Percentiles rank a stretch among this genome's conserved stretches.
Evolutionary conservation across 1,140 invertebrate genomes (phyloP).

Genomic region (Pectinophora gossypiella): DNA sequence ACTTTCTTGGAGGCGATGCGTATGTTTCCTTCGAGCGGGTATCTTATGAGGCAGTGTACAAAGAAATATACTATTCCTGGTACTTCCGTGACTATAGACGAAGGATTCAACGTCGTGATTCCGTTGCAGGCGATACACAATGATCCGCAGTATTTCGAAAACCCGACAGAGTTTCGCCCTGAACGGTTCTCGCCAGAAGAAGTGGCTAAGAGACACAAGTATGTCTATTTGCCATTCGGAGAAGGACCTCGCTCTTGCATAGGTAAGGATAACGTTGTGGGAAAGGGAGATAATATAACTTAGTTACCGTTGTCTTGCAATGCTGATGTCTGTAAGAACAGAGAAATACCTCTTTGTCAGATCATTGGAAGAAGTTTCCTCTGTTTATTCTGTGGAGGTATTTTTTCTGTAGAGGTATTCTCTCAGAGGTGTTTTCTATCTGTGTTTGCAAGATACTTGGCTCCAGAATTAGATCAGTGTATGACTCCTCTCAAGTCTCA

Average conservation of each 20-base stretch:
- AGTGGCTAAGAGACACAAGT: conserved; percentile 42
- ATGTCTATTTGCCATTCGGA: conserved; percentile 77
- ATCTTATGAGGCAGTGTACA: background rate
- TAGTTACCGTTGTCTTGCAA: too few relatives aligned
- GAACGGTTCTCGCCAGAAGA: conserved; percentile 51
- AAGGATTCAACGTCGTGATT: conserved; percentile 32
- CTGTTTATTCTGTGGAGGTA: too few relatives aligned
- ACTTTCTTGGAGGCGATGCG: background rate
- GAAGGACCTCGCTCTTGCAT: background rate
- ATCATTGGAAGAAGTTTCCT: too few relatives aligned
- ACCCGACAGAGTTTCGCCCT: conserved; percentile 73
- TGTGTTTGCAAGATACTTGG: too few relatives aligned
- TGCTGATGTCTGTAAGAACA: too few relatives aligned
- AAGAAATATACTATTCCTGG: conserved; percentile 10
- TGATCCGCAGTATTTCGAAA: conserved; percentile 73
- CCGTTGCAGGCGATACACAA: conserved; percentile 60
- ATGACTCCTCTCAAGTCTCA: too few relatives aligned
- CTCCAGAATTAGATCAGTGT: too few relatives aligned
- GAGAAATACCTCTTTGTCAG: too few relatives aligned
- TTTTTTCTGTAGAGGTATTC: too few relatives aligned
- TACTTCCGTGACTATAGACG: conserved; percentile 32
- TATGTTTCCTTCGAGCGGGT: background rate
- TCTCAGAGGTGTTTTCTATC: too few relatives aligned
- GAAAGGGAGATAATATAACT: too few relatives aligned
- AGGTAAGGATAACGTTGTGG: background rate